A percentile compares a stretch with the other conserved stretches of the same genome.
These are phyloP conservation scores for Hemibagrus guttatus DNA, from an alignment of 2,797 vertebrate species.

Conservation along the genomic window DNA sequence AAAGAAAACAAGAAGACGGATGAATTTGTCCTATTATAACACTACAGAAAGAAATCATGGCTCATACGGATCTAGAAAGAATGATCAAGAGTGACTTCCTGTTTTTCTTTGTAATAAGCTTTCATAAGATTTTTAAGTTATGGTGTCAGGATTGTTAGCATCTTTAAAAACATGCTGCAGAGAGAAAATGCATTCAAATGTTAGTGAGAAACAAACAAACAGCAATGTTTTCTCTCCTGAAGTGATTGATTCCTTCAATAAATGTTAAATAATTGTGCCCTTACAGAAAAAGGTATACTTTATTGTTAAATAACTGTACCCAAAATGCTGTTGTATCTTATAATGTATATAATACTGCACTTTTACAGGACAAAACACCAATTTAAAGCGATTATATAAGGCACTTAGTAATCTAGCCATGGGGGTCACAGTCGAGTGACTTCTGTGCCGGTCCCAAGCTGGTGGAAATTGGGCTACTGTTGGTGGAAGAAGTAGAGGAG, in stretches of 20 bases:
- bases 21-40: neutral
- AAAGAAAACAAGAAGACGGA: neutral
- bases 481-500: too few species aligned
- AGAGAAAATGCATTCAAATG: neutral
- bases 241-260: neutral
- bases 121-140: neutral
- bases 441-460: too few species aligned
- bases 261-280: neutral
- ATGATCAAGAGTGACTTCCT: neutral
- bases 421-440: too few species aligned
- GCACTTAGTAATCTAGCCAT: too few species aligned
- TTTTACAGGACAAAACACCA: neutral
- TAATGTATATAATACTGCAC: neutral
- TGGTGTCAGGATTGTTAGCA: neutral
- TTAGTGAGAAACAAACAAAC: neutral
- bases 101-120: neutral
- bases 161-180: neutral
- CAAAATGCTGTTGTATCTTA: neutral
- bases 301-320: neutral
- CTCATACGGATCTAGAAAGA: neutral
- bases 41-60: neutral
- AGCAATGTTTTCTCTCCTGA: neutral
- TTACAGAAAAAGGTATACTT: neutral
- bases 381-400: neutral
- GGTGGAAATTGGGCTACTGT: too few species aligned